phyloP scores from a whole-genome alignment of 2,888 invertebrate genomes.

The Spodoptera exigua region DNA sequence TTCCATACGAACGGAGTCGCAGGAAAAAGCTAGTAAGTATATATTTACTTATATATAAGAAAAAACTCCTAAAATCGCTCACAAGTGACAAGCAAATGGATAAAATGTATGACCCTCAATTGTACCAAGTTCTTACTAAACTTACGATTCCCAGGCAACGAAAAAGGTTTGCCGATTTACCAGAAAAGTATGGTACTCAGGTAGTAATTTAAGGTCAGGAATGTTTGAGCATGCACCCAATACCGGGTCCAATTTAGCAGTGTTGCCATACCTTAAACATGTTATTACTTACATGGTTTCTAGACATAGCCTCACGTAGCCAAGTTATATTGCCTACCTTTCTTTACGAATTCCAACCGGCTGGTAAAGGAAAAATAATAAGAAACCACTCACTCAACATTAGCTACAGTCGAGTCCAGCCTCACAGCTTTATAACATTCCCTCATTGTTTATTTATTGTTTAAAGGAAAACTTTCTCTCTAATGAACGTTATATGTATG shows the following conservation, averaged over 20 bases:
- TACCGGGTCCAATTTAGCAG: slow-evolving; percentile 5
- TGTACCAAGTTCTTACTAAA: too few relatives aligned
- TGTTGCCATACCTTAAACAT: slow-evolving; percentile 23
- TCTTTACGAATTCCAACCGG: slow-evolving; percentile 18
- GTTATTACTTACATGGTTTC: slow-evolving; percentile 31
- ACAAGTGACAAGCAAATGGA: too few relatives aligned
- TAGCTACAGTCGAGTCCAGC: neutral
- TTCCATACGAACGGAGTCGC: too few relatives aligned
- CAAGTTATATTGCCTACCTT: slow-evolving; percentile 29
- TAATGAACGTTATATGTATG: slow-evolving; percentile 65
- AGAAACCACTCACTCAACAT: neutral
- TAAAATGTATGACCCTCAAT: too few relatives aligned
- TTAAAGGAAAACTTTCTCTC: slow-evolving; percentile 71
- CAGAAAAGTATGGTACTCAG: neutral
- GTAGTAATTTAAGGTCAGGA: neutral
- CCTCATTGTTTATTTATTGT: slow-evolving; percentile 54
- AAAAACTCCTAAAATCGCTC: too few relatives aligned
- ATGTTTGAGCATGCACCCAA: neutral
- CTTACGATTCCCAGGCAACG: too few relatives aligned
- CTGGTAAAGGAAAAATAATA: slow-evolving; percentile 7
- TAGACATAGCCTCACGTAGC: neutral
- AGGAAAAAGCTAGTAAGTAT: too few relatives aligned
- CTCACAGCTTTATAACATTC: slow-evolving; percentile 27
- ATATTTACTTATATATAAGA: too few relatives aligned
- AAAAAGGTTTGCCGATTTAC: neutral